Conservation (phyloP, 2,113 vertebrate genomes). For the Zootoca vivipara region DNA sequence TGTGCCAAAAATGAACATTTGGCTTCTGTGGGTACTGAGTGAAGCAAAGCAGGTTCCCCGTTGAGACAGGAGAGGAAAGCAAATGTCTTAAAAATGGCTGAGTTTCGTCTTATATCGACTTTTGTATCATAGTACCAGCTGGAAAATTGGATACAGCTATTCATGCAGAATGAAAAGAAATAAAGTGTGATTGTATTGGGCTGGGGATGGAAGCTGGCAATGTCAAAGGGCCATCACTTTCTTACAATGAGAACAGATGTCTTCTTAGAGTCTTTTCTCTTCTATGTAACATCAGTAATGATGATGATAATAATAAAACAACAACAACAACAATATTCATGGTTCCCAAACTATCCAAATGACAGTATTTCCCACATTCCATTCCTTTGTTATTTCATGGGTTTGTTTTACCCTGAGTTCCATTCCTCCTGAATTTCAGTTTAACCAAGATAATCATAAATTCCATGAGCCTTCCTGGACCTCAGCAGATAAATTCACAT, state of each 20-base stretch:
- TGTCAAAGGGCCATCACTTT: not conserved
- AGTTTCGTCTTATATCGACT: slow-evolving; percentile 30
- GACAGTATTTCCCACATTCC: not conserved
- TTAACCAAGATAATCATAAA: not conserved
- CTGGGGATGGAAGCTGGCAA: rapidly evolving
- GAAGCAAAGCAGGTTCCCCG: not conserved
- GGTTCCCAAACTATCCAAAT: too few relatives aligned
- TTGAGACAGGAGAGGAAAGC: not conserved
- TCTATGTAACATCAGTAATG: not conserved
- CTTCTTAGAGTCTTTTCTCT: not conserved
- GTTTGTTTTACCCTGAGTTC: not conserved
- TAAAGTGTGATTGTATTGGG: not conserved
- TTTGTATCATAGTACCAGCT: not conserved
- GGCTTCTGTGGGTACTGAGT: not conserved
- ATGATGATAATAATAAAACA: too few relatives aligned
- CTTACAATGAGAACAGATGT: not conserved
- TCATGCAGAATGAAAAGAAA: not conserved
- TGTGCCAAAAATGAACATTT: slow-evolving; percentile 3
- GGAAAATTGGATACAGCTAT: slow-evolving; percentile 26
- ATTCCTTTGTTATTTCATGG: not conserved
- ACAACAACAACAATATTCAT: too few relatives aligned
- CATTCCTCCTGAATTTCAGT: not conserved
- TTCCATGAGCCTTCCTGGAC: not conserved
- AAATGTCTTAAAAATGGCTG: slow-evolving; percentile 19
- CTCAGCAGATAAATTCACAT: too few relatives aligned